Conservation (phyloP, 2,888 invertebrate genomes). For the Rhogogaster chlorosoma region DNA sequence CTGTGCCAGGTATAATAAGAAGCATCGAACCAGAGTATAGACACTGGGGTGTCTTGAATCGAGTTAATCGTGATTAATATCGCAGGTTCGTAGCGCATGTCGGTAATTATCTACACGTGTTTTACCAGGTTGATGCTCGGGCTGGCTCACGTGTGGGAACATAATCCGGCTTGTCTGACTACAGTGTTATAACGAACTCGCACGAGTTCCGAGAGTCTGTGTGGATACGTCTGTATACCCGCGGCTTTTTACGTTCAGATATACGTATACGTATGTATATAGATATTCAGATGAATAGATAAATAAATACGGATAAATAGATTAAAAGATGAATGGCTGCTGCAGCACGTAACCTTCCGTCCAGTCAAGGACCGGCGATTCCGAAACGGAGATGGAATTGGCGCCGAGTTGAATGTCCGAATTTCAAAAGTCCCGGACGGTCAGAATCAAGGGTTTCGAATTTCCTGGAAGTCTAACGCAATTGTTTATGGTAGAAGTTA, state of each 20-base stretch:
- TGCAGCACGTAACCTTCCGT: background rate
- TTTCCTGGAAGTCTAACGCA: too few species aligned
- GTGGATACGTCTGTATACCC: background rate
- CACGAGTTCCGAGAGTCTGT: background rate
- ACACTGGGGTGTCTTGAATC: conserved; percentile 59
- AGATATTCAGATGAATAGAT: background rate
- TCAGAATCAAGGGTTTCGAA: too few species aligned
- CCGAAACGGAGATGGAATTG: background rate
- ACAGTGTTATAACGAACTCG: background rate
- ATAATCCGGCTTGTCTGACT: conserved; percentile 57
- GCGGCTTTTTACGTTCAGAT: background rate
- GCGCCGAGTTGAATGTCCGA: too few species aligned
- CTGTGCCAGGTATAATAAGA: conserved; percentile 20
- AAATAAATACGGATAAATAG: background rate
- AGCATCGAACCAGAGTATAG: conserved; percentile 8
- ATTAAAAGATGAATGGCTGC: background rate
- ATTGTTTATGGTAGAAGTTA: too few species aligned
- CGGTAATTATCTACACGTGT: conserved; percentile 71
- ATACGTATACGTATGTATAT: background rate
- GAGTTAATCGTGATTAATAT: conserved; percentile 73
- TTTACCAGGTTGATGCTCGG: conserved; percentile 63
- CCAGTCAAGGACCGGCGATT: background rate
- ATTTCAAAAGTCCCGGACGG: too few species aligned
- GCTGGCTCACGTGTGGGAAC: conserved; percentile 66
- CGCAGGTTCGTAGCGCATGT: conserved; percentile 65